Percentiles rank a stretch among this genome's conserved stretches.
phyloP scores from a whole-genome alignment of 2,888 invertebrate species.

The Oscheius onirici region DNA sequence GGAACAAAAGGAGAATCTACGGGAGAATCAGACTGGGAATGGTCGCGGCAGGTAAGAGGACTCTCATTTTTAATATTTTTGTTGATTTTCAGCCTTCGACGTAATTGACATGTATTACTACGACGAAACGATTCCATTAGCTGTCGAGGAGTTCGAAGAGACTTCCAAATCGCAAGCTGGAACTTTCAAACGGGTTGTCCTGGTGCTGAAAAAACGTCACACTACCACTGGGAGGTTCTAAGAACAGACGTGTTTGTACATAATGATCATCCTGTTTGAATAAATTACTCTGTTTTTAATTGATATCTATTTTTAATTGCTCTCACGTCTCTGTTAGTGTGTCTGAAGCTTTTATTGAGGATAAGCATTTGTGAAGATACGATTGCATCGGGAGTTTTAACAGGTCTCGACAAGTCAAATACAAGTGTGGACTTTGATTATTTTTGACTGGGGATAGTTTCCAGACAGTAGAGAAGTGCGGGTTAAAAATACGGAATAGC shows the following conservation, averaged over 20 bases:
- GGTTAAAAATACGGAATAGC: too few species aligned
- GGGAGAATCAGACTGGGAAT: neutral
- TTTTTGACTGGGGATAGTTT: too few species aligned
- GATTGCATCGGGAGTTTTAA: too few species aligned
- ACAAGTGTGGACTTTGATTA: too few species aligned
- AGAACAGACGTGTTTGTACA: too few species aligned
- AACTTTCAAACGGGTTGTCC: neutral
- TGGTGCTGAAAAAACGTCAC: neutral
- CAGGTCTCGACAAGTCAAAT: too few species aligned
- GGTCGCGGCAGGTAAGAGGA: neutral
- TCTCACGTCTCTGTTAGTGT: too few species aligned
- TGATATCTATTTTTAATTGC: neutral
- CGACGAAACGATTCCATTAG: neutral
- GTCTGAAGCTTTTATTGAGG: too few species aligned
- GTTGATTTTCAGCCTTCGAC: neutral
- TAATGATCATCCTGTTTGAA: neutral
- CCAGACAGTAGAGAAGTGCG: too few species aligned
- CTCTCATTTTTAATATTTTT: neutral
- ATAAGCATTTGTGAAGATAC: too few species aligned
- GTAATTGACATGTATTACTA: neutral
- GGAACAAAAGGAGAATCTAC: constrained; percentile 4
- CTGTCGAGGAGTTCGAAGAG: neutral
- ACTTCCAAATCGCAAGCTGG: neutral
- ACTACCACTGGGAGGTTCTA: neutral
- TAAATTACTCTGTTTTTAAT: neutral